These are phyloP conservation scores for Lasioglossum oenotherae DNA, from an alignment of 2,888 invertebrate species.

Conservation along the genomic window DNA sequence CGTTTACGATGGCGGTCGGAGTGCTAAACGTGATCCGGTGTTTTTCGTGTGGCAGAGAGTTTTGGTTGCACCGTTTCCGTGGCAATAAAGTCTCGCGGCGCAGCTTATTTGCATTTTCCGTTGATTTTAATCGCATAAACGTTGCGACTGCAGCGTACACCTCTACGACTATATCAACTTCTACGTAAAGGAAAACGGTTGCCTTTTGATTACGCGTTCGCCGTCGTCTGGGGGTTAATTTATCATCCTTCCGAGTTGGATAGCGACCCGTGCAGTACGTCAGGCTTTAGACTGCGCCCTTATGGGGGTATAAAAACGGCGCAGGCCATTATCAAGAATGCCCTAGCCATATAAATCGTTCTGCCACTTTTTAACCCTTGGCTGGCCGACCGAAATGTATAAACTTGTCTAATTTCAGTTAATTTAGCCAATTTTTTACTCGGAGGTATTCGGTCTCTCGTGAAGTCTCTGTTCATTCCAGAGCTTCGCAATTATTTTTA, in stretches of 20 bases:
- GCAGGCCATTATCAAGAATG: not conserved
- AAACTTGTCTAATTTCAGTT: not conserved
- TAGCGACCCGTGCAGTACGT: not conserved
- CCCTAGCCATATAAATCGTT: not conserved
- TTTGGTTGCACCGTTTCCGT: not conserved
- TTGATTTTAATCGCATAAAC: conserved; percentile 4
- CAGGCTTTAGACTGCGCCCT: not conserved
- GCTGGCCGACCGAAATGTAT: not conserved
- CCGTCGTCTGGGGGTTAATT: not conserved
- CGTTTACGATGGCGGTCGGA: not conserved
- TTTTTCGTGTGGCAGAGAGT: not conserved
- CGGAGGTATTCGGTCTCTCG: not conserved
- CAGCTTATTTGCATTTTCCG: not conserved
- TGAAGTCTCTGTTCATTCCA: not conserved
- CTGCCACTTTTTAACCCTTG: not conserved
- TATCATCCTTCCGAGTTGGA: conserved; percentile 4
- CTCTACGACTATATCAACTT: not conserved
- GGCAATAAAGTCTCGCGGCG: not conserved
- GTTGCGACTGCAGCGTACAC: not conserved
- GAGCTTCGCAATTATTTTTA: not conserved
- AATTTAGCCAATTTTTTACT: not conserved
- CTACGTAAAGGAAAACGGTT: not conserved
- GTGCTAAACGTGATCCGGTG: not conserved
- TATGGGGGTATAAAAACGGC: not conserved
- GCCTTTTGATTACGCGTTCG: not conserved